Conservation (phyloP, 2,113 vertebrate species). For the Spea bombifrons region DNA sequence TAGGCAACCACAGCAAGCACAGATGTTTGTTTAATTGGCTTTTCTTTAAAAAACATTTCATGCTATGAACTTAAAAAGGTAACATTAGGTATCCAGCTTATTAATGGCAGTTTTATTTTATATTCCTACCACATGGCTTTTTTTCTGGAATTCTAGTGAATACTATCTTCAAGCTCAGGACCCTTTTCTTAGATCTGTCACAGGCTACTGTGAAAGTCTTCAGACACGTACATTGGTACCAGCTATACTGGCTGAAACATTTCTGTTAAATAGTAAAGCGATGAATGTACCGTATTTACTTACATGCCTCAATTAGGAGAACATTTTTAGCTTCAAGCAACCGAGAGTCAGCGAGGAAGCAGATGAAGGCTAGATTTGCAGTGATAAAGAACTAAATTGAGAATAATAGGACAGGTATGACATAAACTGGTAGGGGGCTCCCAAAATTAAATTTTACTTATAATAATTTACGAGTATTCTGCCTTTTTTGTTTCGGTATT, state of each 20-base stretch:
- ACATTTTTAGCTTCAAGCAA: constrained; percentile 26
- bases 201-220: background rate
- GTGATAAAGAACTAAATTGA: background rate
- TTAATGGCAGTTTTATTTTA: constrained; percentile 23
- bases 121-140: background rate
- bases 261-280: constrained; percentile 9
- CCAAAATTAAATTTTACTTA: background rate
- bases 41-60: constrained; percentile 41
- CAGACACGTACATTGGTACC: constrained; percentile 10
- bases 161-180: constrained; percentile 6
- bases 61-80: constrained; percentile 34
- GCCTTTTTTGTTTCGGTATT: too few species aligned
- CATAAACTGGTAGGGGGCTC: background rate
- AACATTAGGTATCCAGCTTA: constrained; percentile 18
- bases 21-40: constrained; percentile 47
- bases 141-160: constrained; percentile 6
- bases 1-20: constrained; percentile 40
- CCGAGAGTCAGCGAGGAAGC: constrained; percentile 11
- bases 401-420: constrained; percentile 14
- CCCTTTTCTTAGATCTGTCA: constrained; percentile 14
- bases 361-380: constrained; percentile 15
- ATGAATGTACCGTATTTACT: constrained; percentile 36
- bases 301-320: constrained; percentile 19
- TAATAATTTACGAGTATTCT: background rate
- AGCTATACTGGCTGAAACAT: constrained; percentile 2